A percentile compares a stretch with the other conserved stretches of the same genome.
Evolutionary conservation across 2,113 vertebrate species (phyloP).

Genomic region (Cheirogaleus medius): DNA sequence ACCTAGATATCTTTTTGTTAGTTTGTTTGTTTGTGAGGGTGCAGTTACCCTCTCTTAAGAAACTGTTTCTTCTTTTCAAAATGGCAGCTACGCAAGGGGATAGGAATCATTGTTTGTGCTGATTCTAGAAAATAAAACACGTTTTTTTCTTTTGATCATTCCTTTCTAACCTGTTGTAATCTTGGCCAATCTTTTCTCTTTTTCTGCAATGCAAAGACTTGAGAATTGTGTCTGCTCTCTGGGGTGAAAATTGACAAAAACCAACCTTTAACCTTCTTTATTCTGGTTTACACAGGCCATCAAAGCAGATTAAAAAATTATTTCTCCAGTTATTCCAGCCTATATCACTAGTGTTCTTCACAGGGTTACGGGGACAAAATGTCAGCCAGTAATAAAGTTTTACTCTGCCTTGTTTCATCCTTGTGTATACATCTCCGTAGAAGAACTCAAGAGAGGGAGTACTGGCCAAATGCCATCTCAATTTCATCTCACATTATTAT

Average conservation of each 20-base stretch:
- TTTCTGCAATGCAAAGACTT: not conserved
- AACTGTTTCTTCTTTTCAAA: not conserved
- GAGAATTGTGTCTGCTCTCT: not conserved
- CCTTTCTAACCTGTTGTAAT: not conserved
- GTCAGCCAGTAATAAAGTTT: conserved; percentile 60
- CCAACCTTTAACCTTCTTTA: conserved; percentile 19
- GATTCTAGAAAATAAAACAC: not conserved
- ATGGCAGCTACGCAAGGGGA: not conserved
- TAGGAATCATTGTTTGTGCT: not conserved
- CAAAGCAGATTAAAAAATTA: conserved; percentile 41
- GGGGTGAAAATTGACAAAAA: not conserved
- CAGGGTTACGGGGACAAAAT: conserved; percentile 10
- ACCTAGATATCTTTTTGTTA: not conserved
- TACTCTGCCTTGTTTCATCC: conserved; percentile 22
- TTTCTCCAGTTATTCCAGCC: not conserved
- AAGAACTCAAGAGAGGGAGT: conserved; percentile 34
- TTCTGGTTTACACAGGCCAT: conserved; percentile 28
- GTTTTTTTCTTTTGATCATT: not conserved
- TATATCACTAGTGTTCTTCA: not conserved
- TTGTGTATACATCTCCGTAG: conserved; percentile 25
- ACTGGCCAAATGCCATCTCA: conserved; percentile 67
- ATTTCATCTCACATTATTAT: conserved; percentile 71
- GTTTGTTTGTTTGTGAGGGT: not conserved
- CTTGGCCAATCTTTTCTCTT: not conserved
- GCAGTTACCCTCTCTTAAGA: not conserved